phyloP scores from a whole-genome alignment of 2,888 invertebrate genomes.

The Ommatoiulus sabulosus region DNA sequence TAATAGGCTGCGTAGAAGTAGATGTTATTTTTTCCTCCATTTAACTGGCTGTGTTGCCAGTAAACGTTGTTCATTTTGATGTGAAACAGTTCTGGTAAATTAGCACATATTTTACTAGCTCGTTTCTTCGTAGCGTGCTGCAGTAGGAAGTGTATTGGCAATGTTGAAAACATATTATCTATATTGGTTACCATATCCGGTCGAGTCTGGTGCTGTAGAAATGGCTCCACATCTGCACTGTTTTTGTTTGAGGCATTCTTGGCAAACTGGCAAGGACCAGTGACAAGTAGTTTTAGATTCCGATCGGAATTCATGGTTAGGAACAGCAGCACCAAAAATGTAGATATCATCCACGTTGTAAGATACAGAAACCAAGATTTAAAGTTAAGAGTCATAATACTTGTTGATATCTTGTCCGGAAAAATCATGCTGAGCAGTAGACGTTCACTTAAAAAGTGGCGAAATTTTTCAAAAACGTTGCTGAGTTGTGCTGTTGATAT shows the following conservation, averaged over 20 bases:
- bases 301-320: neutral
- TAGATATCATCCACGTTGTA: neutral
- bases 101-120: neutral
- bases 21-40: conserved; percentile 80
- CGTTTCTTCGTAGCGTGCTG: neutral
- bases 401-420: no score
- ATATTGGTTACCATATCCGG: neutral
- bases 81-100: conserved; percentile 4
- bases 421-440: no score
- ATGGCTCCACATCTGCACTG: neutral
- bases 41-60: conserved; percentile 84
- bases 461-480: no score
- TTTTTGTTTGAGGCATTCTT: neutral
- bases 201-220: neutral
- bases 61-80: conserved; percentile 92
- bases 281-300: neutral
- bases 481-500: no score
- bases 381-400: neutral
- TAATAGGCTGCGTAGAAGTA: conserved; percentile 91
- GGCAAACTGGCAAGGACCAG: neutral
- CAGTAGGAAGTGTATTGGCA: neutral
- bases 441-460: no score
- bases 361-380: neutral
- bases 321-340: neutral
- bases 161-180: neutral